Percentiles rank a stretch among this genome's conserved stretches.
Evolutionary conservation across 2,113 vertebrate species (phyloP).

Genomic region (Turdus rufiventris): DNA sequence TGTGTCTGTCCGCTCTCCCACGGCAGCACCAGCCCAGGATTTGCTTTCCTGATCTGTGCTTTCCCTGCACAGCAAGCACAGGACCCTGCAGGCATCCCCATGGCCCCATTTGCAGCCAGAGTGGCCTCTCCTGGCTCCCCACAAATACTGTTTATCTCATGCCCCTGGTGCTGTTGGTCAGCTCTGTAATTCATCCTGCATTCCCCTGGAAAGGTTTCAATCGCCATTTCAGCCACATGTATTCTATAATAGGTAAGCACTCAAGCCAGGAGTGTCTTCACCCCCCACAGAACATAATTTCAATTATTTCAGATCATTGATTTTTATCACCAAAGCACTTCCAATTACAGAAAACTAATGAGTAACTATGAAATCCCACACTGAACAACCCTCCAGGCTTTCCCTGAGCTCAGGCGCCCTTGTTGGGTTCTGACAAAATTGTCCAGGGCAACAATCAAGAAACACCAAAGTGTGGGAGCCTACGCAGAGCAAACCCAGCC

Average conservation of each 20-base stretch:
- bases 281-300: not conserved
- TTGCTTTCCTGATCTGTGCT: fast-evolving
- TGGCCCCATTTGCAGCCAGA: fast-evolving
- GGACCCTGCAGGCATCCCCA: not conserved
- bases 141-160: not conserved
- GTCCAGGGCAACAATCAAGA: not conserved
- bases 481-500: not conserved
- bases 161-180: not conserved
- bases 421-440: not conserved
- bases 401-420: not conserved
- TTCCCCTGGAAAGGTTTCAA: not conserved
- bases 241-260: not conserved
- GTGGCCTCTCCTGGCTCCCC: not conserved
- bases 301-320: constrained; percentile 52
- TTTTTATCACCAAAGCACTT: constrained; percentile 51
- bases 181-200: not conserved
- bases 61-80: not conserved
- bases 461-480: not conserved
- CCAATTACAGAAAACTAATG: constrained; percentile 42
- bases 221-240: not conserved
- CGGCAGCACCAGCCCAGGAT: not conserved
- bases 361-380: not conserved
- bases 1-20: not conserved
- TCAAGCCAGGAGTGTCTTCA: not conserved
- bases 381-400: not conserved